Conservation (phyloP, 2,888 invertebrate genomes). For the Nomada lathburiana region DNA sequence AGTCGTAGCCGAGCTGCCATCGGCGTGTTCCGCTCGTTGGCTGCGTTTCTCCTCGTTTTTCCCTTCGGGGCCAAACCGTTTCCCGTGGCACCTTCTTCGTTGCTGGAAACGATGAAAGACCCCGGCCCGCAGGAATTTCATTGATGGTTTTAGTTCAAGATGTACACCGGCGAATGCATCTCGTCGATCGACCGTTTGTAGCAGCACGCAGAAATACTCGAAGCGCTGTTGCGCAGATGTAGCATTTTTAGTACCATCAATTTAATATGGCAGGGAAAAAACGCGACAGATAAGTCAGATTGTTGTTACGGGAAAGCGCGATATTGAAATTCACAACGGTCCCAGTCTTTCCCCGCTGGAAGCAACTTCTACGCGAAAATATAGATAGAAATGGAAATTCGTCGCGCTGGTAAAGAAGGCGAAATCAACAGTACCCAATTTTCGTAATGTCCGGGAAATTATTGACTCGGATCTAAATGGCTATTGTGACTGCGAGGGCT, state of each 20-base stretch:
- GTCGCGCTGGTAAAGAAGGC: background rate
- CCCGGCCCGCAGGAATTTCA: background rate
- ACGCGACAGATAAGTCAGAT: no score
- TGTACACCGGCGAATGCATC: background rate
- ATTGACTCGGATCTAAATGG: constrained; percentile 15
- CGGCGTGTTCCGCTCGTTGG: background rate
- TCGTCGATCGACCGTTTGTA: background rate
- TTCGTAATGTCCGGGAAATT: background rate
- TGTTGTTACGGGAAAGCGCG: no score
- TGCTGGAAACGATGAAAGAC: background rate
- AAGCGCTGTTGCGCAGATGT: no score
- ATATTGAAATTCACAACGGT: no score
- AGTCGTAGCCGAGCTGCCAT: background rate
- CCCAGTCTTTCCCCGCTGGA: no score
- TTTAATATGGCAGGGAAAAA: no score
- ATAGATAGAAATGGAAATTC: background rate
- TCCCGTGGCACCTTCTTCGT: background rate
- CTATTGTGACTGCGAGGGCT: constrained; percentile 8
- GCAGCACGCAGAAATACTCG: background rate
- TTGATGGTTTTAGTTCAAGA: background rate
- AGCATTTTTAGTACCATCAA: no score
- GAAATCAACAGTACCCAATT: background rate
- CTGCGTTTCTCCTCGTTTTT: background rate
- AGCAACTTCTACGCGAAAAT: no score
- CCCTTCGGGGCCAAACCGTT: background rate